These are phyloP conservation scores for Glaucopsyche alexis DNA, from an alignment of 2,888 invertebrate species.

Conservation along the genomic window DNA sequence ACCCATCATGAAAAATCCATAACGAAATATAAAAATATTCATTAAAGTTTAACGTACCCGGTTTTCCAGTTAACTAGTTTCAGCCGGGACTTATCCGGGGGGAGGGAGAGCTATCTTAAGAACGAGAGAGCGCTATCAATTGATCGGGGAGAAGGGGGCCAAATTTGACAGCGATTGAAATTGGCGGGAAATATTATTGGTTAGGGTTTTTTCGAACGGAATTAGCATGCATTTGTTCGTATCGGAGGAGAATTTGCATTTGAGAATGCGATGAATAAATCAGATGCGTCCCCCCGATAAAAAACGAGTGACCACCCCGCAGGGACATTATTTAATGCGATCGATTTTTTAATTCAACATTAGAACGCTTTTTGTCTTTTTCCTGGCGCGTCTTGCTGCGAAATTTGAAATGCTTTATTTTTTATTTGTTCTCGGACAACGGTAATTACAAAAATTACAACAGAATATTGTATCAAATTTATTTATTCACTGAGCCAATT, in stretches of 20 bases:
- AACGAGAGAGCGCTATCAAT: constrained; percentile 79
- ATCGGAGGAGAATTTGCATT: constrained; percentile 40
- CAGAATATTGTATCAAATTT: neutral
- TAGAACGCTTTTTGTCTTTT: constrained; percentile 23
- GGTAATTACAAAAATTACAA: neutral
- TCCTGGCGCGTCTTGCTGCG: neutral
- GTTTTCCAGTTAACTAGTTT: constrained; percentile 56
- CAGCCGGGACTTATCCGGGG: constrained; percentile 70
- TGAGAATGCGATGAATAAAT: constrained; percentile 39
- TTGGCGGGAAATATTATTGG: constrained; percentile 78
- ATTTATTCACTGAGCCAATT: neutral
- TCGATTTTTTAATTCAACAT: constrained; percentile 30
- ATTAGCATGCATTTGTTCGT: constrained; percentile 49
- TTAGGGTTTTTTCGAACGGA: constrained; percentile 54
- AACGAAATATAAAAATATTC: constrained; percentile 32
- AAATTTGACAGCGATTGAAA: constrained; percentile 80
- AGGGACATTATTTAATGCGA: constrained; percentile 29
- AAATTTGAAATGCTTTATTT: neutral
- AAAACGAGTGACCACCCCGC: constrained; percentile 25
- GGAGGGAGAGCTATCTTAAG: constrained; percentile 73
- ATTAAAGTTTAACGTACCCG: constrained; percentile 45
- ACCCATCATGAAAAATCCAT: constrained; percentile 23
- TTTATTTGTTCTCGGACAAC: neutral
- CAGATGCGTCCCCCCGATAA: constrained; percentile 30
- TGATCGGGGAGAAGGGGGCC: constrained; percentile 71